Evolutionary conservation across 2,888 invertebrate species (phyloP).

Genomic region (Epirrita christyi): DNA sequence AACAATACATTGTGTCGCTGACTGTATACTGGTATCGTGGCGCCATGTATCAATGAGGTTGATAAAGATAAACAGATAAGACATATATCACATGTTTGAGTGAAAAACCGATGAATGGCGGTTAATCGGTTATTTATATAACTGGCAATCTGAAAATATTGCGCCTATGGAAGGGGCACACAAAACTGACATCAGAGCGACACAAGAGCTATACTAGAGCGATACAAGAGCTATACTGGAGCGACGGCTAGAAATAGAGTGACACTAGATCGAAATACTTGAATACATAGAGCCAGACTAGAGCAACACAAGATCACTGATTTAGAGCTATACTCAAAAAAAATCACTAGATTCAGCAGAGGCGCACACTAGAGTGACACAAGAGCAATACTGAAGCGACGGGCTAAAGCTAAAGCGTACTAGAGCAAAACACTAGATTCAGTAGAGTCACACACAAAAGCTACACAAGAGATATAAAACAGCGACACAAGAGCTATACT

Average conservation of each 20-base stretch:
- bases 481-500: not conserved
- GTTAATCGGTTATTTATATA: constrained; percentile 15
- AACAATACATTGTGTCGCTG: not conserved
- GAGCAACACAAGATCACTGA: too few species aligned
- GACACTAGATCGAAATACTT: too few species aligned
- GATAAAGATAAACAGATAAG: constrained; percentile 44
- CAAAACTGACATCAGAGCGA: not conserved
- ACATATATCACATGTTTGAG: constrained; percentile 14
- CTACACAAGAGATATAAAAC: too few species aligned
- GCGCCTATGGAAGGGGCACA: not conserved
- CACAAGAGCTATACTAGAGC: too few species aligned
- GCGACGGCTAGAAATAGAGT: too few species aligned
- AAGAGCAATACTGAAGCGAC: too few species aligned
- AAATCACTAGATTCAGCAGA: too few species aligned
- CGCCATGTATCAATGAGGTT: constrained; percentile 53
- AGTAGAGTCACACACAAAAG: not conserved
- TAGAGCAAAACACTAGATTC: not conserved
- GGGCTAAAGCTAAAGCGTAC: too few species aligned
- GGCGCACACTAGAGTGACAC: too few species aligned
- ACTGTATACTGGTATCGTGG: constrained; percentile 36
- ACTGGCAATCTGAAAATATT: not conserved
- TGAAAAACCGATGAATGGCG: constrained; percentile 39
- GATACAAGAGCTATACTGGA: too few species aligned
- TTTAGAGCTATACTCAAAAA: too few species aligned
- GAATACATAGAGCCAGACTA: too few species aligned